Evolutionary conservation across 2,888 invertebrate species (phyloP), one percentile per base, ranked within the genome.

Genomic region (Graphium colonna): DNA sequence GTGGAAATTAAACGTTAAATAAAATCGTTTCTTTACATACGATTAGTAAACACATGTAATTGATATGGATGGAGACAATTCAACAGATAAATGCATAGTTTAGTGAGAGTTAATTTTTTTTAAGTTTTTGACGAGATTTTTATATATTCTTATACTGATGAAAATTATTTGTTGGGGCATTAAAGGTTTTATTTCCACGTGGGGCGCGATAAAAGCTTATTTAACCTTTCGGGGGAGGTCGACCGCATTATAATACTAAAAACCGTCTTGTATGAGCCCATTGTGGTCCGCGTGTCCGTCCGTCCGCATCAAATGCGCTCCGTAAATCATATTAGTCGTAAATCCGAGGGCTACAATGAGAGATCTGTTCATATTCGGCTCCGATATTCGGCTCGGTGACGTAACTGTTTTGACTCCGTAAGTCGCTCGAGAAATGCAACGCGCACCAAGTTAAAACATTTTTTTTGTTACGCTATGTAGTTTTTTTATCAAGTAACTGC

Each of bases 301-400:
- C 82, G 79, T 84, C 83, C 82, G 81, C 85, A 85, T 88, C 86
- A 82, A 82, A 83, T 75, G 77, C 74, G 82, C n/a, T 65, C 69
- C 79, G 73, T 89, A 88, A 88, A 89, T 89, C 88, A 89, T 87
- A 85, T 82, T 77, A 75, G 80, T 82, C 84, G 79, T 88, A 88
- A 87, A 86, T 88, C 83, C 84, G 79, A 82, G 81, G 79, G 74
- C 77, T 79, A 86, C 87, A 87, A 88, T 80, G 84, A 82, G 73
- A 71, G 75, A 81, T 81, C 77, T 83, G 81, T 85, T 82, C 82
- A 72, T 80, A 80, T 85, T 82, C 83, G 76, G 79, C 82, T 83
- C 74, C 63, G 61, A 66, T 66, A 59, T 60, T 62, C 61, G 63
- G 21, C 21, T 21, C 61, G 64, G 71, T 69, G 71, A 73, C 74